Evolutionary conservation across 2,888 invertebrate species (phyloP).

Genomic region (Drosophila infuscata): DNA sequence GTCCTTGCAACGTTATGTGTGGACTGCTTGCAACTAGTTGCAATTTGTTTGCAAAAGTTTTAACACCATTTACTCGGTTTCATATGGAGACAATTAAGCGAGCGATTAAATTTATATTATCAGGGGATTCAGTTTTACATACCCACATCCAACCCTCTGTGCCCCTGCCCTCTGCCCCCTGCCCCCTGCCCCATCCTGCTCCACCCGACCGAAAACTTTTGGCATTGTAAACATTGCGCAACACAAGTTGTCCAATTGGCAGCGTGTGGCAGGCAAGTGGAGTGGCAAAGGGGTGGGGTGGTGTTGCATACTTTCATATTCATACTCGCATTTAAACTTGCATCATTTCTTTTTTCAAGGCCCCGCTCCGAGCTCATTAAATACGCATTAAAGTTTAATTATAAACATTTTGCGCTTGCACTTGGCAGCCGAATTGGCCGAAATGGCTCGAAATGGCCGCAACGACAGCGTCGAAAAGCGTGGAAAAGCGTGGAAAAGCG

Average conservation of each 20-base stretch:
- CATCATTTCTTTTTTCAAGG: constrained; percentile 65
- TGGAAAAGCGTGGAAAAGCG: constrained; percentile 29
- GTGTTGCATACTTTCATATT: constrained; percentile 52
- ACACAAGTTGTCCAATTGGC: constrained; percentile 21
- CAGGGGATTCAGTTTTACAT: constrained; percentile 65
- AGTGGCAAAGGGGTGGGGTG: neutral
- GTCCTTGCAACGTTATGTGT: constrained; percentile 33
- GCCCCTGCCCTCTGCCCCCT: too few species aligned
- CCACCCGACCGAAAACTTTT: constrained; percentile 40
- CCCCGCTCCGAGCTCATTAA: constrained; percentile 54
- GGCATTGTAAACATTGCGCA: constrained; percentile 58
- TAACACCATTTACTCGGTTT: constrained; percentile 78
- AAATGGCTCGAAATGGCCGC: constrained; percentile 65
- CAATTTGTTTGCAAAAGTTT: constrained; percentile 78
- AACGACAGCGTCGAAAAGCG: constrained; percentile 60
- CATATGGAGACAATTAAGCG: constrained; percentile 79
- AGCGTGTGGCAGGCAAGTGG: neutral
- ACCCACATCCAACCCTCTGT: constrained; percentile 1
- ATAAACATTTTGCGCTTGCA: constrained; percentile 78
- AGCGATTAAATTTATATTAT: constrained; percentile 80
- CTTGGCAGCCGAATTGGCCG: constrained; percentile 53
- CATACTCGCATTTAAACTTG: constrained; percentile 46
- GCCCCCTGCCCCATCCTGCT: too few species aligned
- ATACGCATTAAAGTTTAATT: constrained; percentile 79
- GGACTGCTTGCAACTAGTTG: constrained; percentile 71